Conservation (phyloP, 2,888 invertebrate species). For the Achlya flavicornis region DNA sequence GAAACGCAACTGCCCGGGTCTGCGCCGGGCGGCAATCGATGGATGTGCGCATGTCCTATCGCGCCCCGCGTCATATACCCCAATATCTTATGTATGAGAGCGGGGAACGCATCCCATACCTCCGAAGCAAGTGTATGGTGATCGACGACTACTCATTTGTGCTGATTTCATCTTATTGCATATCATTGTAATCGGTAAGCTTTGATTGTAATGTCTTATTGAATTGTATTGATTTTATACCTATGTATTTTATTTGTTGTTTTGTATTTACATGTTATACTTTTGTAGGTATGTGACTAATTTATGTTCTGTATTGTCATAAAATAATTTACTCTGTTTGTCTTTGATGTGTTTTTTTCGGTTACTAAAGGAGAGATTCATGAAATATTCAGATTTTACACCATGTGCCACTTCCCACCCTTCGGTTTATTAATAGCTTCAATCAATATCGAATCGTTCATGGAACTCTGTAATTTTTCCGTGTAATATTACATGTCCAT, state of each 20-base stretch:
- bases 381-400: neutral
- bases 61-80: slow-evolving; percentile 64
- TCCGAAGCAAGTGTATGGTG: slow-evolving; percentile 39
- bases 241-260: too few relatives aligned
- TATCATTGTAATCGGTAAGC: neutral
- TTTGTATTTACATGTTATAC: neutral
- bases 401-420: neutral
- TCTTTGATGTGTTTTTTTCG: too few relatives aligned
- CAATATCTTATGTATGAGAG: slow-evolving; percentile 81
- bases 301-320: neutral
- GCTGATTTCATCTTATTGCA: neutral
- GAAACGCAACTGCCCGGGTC: slow-evolving; percentile 71
- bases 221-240: neutral
- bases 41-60: slow-evolving; percentile 69
- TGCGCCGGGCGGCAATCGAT: slow-evolving; percentile 70
- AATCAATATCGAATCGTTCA: neutral
- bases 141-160: neutral
- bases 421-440: neutral
- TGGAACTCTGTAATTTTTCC: neutral
- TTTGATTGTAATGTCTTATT: neutral
- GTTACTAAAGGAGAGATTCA: neutral
- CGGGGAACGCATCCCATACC: slow-evolving; percentile 38
- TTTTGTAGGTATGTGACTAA: neutral
- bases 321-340: neutral
- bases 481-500: too few relatives aligned